Base-by-base conservation (phyloP, 2,888 invertebrate species). In the Oasisia sp. region DNA sequence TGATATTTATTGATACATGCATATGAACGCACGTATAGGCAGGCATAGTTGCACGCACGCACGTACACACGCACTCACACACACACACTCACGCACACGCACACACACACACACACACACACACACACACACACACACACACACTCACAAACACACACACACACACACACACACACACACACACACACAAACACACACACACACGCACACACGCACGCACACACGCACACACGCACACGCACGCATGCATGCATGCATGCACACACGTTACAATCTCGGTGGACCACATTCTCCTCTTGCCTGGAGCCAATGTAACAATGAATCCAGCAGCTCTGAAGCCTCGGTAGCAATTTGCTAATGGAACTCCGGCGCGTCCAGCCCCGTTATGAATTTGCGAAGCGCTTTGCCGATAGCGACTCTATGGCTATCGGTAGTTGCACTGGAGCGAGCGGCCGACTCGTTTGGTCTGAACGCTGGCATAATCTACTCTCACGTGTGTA, bases 341-440 rank as follows among this genome's bases (percentile, higher is more conserved):
- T 74, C 74, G 3, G 74, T 74, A 19, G 74, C 74, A 74, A 74
- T 74, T 74, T 27, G 27, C 74, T 74, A 74, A 74, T 74, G 74
- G 74, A 74, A 74, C 8, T 27, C n/a, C 27, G 74, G 74, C 27
- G 27, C 74, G 74, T 74, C 50, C 74, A 74, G 27, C 74, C 27
- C 74, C 19, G 74, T 74, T 74, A 74, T 74, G 74, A 27, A 74
- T 74, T 74, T 74, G 74, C 74, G 74, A 5, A 19, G 74, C 74
- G 74, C 74, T 74, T 74, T 74, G 74, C 74, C 74, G 74, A 74
- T 74, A 74, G 74, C 74, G 74, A 74, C 74, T 74, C 19, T 27
- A 7, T 74, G 27, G 27, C 74, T 27, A 27, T 74, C n/a, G 74
- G 19, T 27, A 74, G 27, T 2, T 74, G 19, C 74, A 74, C 27